These are phyloP conservation scores for Drosophila seguyi DNA, from an alignment of 1,140 invertebrate genomes.

Conservation along the genomic window DNA sequence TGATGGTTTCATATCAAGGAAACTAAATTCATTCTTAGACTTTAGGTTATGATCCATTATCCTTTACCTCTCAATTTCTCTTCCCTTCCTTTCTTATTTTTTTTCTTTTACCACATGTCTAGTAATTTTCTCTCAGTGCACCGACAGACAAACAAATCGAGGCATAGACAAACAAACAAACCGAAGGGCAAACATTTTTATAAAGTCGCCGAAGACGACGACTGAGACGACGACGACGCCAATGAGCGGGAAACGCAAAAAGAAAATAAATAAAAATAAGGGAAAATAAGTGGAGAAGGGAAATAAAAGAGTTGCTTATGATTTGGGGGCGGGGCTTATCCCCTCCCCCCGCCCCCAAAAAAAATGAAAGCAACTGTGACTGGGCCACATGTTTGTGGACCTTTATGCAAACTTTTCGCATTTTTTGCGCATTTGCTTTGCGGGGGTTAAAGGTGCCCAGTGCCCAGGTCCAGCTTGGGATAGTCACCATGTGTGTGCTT, in stretches of 20 bases:
- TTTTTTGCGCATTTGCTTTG: conserved; percentile 43
- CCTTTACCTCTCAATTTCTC: too few relatives aligned
- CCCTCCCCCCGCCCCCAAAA: not conserved
- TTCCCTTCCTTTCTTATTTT: too few relatives aligned
- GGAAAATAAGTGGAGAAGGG: conserved; percentile 6
- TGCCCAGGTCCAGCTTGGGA: conserved; percentile 32
- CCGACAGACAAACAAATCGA: conserved; percentile 57
- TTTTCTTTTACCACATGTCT: not conserved
- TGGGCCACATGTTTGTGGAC: conserved; percentile 78
- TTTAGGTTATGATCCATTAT: too few relatives aligned
- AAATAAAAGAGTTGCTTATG: conserved; percentile 50
- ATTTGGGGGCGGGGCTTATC: conserved; percentile 2
- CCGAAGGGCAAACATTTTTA: conserved; percentile 80
- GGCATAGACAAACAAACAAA: conserved; percentile 71
- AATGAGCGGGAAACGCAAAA: conserved; percentile 39
- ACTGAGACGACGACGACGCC: conserved; percentile 51
- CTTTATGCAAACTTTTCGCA: conserved; percentile 74
- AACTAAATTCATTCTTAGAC: too few relatives aligned
- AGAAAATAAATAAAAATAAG: conserved; percentile 28
- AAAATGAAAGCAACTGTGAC: conserved; percentile 45
- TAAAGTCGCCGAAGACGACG: conserved; percentile 69
- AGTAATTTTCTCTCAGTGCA: conserved; percentile 6
- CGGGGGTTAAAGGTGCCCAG: conserved; percentile 28
- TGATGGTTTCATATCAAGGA: too few relatives aligned
- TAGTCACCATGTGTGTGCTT: conserved; percentile 11